Base-by-base conservation (phyloP, 1,140 invertebrate genomes). In the Caenorhabditis inopinata region DNA sequence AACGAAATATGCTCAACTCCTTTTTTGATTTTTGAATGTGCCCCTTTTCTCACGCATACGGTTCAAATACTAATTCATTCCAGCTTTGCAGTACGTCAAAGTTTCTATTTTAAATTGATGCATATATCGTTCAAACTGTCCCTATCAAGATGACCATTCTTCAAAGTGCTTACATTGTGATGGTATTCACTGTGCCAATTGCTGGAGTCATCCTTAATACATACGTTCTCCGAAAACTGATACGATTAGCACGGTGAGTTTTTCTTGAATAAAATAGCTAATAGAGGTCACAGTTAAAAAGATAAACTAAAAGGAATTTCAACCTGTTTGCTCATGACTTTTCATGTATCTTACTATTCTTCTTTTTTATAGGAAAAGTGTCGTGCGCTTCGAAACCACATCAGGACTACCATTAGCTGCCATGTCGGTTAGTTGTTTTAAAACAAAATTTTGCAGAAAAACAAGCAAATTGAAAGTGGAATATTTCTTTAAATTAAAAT, bases 361-460 rank as follows among this genome's bases (percentile, higher is more conserved):
- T 12, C 9, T 9, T 27, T 7, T 9, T 74, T 79, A 35, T 49
- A 85, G 85, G 29, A 76, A 79, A 46, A 87, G 83, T 25, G 74
- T 79, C 23, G 58, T 82, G 75, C 86, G 86, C 27, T 86, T 86
- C 80, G 85, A 87, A 68, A 87, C 85, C 35, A 84, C 86, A 21
- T 83, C 79, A 23, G 85, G 85, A 14, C 51, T 87, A 21, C 85
- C 86, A 12, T 78, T 87, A 12, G 84, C 79, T 35, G 85, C 85
- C 27, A 87, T 87, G 86, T 85, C 86, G 21, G 75, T 68, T n/a
- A 68, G 58, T 68, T 68, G n/a, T 4, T 21, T 16, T 29, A 7
- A 11, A 38, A 3, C 32, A 68, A 5, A 38, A 68, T 38, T 21
- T 12, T 32, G 38, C 58, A 42, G 51, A 58, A 29, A 58, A 32